Evolutionary conservation across 2,797 vertebrate genomes (phyloP).

Genomic region (Ctenosaura bakeri): DNA sequence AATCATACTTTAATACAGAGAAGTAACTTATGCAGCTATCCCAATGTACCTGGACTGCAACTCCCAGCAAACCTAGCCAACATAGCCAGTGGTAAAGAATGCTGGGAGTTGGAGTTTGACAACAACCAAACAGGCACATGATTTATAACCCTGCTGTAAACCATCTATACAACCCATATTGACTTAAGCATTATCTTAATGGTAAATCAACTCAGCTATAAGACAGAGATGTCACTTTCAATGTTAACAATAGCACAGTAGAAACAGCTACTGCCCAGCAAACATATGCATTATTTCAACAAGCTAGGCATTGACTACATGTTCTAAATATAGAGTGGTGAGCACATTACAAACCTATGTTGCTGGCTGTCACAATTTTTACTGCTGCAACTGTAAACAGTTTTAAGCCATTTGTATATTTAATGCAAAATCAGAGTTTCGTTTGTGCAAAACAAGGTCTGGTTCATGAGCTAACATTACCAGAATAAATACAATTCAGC

Average conservation of each 20-base stretch:
- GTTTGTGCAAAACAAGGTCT: background rate
- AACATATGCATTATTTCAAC: background rate
- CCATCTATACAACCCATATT: no score
- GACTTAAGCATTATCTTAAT: background rate
- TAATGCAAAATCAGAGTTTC: background rate
- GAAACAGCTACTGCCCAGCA: no score
- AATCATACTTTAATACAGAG: no score
- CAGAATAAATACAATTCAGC: conserved; percentile 8
- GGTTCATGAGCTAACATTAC: background rate
- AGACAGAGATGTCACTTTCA: background rate
- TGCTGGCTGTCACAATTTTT: background rate
- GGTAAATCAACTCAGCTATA: background rate
- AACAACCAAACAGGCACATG: no score
- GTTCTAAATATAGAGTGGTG: background rate
- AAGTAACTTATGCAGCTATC: no score
- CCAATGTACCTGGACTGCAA: no score
- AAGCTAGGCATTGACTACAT: background rate
- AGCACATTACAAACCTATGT: background rate
- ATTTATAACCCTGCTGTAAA: background rate
- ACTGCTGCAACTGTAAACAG: background rate
- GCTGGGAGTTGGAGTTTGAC: no score
- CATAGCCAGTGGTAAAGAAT: no score
- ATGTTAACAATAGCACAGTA: background rate
- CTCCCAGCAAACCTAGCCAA: no score
- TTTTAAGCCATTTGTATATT: background rate